Evolutionary conservation across 2,113 vertebrate genomes (phyloP), one percentile per base, ranked within the genome.

Genomic region (Pyrgilauda ruficollis): DNA sequence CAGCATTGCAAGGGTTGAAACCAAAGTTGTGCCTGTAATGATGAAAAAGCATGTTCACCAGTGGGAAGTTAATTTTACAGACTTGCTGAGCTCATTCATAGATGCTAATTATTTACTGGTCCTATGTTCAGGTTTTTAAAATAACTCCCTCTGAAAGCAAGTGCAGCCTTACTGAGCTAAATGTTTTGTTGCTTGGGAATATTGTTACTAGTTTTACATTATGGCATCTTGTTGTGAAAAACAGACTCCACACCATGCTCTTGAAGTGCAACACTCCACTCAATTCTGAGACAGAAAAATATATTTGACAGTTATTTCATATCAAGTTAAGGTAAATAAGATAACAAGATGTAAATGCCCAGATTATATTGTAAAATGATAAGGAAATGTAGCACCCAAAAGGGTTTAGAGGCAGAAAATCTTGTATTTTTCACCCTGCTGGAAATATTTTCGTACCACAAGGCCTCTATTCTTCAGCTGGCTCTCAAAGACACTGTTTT

Each of bases 61-160:
- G 20, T 59, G 63, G 35, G 74, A 82, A 64, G 7, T 70, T 87
- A 49, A 59, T 86, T 79, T 82, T 86, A 56, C 41, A 94, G 79
- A 68, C 61, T 92, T 95, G 77, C 69, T 89, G 75, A 91, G 62
- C 17, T 80, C 31, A 52, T 77, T 90, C 1, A 0, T 68, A 87
- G 28, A 46, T 77, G 62, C 37, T 87, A 56, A 81, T 88, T 96
- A n/a, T 61, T 90, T 93, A 84, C 72, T 81, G n/a, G 52, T 93
- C 92, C 30, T 82, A 17, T 82, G 74, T 61, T 78, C 86, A 93
- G 37, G 50, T 75, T 96, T 78, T 91, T 94, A 55, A 85, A 92
- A 75, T 85, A 85, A 76, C 21, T 47, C 21, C 21, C 26, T 61
- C 27, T 84, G 59, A 84, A 73, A 90, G 37, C 53, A 93, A 67